A percentile compares a stretch with the other conserved stretches of the same genome.
Conservation (phyloP, 2,888 invertebrate species). For the Sinohyriopsis cumingii region DNA sequence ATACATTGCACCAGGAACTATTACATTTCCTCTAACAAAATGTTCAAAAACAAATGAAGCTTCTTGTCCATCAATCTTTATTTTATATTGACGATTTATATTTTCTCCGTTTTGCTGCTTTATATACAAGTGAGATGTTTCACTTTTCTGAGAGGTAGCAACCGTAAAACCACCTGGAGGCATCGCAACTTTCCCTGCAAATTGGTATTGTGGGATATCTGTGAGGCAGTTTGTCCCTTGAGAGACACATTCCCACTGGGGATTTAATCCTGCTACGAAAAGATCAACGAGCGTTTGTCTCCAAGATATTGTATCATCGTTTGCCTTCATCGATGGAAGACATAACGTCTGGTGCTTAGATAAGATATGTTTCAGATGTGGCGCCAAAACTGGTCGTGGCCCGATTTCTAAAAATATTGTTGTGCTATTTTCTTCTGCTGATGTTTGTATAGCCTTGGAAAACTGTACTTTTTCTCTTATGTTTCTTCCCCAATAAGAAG, state of each 20-base stretch:
- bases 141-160: too few species aligned
- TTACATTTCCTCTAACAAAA: too few species aligned
- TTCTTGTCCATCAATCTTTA: too few species aligned
- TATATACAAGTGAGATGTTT: too few species aligned
- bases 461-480: constrained; percentile 40
- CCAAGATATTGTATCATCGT: neutral
- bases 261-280: constrained; percentile 4
- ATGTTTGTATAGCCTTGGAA: constrained; percentile 24
- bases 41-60: too few species aligned
- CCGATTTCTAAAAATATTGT: constrained; percentile 36
- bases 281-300: constrained; percentile 3
- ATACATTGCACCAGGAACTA: too few species aligned
- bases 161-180: too few species aligned
- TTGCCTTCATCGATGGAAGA: constrained; percentile 14
- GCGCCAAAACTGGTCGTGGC: constrained; percentile 21
- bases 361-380: constrained; percentile 16
- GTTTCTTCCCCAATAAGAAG: constrained; percentile 44
- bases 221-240: neutral
- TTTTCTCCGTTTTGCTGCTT: too few species aligned
- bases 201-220: constrained; percentile 1
- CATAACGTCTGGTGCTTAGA: too few species aligned
- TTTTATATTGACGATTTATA: too few species aligned
- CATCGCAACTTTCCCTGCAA: too few species aligned
- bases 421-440: constrained; percentile 8
- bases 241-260: neutral